Evolutionary conservation across 2,113 vertebrate genomes (phyloP).

Genomic region (Melospiza melodia): DNA sequence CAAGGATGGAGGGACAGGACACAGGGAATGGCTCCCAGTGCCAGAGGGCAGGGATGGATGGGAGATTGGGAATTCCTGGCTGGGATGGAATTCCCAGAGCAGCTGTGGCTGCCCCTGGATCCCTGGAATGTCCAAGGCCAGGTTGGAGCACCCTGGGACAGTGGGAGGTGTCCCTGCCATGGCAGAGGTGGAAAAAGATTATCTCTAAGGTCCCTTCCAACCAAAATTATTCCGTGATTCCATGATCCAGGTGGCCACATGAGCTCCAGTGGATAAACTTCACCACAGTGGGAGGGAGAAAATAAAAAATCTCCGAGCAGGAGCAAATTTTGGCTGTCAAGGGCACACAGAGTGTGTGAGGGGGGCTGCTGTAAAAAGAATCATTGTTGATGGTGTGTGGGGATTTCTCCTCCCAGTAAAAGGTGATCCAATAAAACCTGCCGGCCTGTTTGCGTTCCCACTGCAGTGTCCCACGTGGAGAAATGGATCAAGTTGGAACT

Average conservation of each 20-base stretch:
- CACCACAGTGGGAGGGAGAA: background rate
- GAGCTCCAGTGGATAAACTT: background rate
- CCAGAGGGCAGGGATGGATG: background rate
- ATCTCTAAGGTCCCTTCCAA: background rate
- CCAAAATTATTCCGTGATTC: background rate
- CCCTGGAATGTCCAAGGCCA: background rate
- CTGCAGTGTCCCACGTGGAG: background rate
- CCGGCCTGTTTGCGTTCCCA: slow-evolving; percentile 17
- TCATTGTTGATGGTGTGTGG: background rate
- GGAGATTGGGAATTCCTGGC: background rate
- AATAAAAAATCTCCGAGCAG: background rate
- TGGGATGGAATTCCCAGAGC: rapidly evolving
- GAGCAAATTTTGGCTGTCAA: background rate
- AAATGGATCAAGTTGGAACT: background rate
- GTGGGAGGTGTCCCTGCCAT: background rate
- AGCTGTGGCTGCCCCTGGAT: background rate
- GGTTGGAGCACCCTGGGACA: rapidly evolving
- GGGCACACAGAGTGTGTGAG: background rate
- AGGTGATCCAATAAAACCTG: slow-evolving; percentile 6
- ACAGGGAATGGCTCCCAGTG: background rate
- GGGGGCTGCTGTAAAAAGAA: background rate
- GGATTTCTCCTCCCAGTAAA: background rate
- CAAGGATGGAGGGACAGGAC: background rate
- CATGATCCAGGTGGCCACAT: background rate
- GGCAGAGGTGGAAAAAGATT: rapidly evolving